phyloP scores from a whole-genome alignment of 2,113 vertebrate species.

The Lepus timidus region DNA sequence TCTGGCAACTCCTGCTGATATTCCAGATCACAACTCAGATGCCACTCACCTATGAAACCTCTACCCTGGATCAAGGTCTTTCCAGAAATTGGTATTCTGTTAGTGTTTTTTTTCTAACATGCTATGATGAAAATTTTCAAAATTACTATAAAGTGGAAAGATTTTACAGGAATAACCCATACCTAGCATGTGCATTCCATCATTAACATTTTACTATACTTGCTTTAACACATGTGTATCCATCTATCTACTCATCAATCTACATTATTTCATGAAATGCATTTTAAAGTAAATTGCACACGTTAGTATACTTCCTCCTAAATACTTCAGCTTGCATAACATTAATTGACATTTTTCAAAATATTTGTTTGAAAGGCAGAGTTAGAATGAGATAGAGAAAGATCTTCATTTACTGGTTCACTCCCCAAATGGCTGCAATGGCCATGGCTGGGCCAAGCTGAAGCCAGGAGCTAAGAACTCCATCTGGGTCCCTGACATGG shows the following conservation, averaged over 20 bases:
- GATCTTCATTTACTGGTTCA: no score
- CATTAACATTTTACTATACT: background rate
- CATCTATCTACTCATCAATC: background rate
- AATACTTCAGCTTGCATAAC: background rate
- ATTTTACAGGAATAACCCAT: background rate
- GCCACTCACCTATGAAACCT: conserved; percentile 19
- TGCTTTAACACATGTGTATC: no score
- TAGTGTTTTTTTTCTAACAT: background rate
- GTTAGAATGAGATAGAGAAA: no score
- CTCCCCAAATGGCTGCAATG: no score
- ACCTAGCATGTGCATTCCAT: background rate
- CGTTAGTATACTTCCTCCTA: conserved; percentile 1
- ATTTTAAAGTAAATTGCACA: conserved; percentile 45
- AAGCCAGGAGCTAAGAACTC: no score
- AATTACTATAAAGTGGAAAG: background rate
- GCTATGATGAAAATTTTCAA: background rate
- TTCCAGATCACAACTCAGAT: conserved; percentile 55
- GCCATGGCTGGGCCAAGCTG: no score
- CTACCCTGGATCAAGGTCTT: conserved; percentile 10
- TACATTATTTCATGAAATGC: background rate
- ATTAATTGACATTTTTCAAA: no score
- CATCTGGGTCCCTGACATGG: no score
- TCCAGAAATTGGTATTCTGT: background rate
- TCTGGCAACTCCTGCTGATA: background rate
- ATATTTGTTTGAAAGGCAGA: no score